Conservation (phyloP, 53 echinoderm and acorn worm species). For the Patiria pectinifera region DNA sequence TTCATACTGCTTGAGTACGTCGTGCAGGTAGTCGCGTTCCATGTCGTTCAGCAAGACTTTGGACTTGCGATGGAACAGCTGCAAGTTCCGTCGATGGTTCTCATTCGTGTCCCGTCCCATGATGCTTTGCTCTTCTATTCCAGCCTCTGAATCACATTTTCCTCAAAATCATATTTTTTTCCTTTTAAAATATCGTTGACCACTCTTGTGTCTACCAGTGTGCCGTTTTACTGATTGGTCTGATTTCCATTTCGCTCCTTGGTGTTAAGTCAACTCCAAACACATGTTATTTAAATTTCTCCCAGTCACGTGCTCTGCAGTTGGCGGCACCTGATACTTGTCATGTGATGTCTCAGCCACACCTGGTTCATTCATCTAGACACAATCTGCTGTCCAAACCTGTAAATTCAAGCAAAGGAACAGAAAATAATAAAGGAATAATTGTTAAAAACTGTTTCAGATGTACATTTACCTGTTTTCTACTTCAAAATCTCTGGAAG, state of each 20-base stretch:
- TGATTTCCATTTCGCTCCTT: background rate
- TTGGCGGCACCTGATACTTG: background rate
- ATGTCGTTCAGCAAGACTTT: conserved; percentile 79
- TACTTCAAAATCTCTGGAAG: too few species aligned
- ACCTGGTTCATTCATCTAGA: background rate
- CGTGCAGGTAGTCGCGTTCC: conserved; percentile 89
- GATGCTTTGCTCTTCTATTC: background rate
- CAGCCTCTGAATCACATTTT: background rate
- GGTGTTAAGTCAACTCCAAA: background rate
- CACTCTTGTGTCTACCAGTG: background rate
- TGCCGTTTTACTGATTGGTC: background rate
- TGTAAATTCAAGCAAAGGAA: background rate
- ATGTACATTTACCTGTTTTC: too few species aligned
- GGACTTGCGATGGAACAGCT: conserved; percentile 86
- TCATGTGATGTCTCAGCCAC: background rate
- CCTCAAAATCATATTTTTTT: conserved; percentile 10
- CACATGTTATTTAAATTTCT: background rate
- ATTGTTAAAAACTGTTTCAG: too few species aligned
- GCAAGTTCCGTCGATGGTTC: conserved; percentile 79
- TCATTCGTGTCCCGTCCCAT: conserved; percentile 56
- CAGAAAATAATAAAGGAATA: background rate
- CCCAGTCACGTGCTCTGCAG: background rate
- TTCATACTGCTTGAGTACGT: conserved; percentile 95
- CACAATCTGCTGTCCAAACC: background rate
- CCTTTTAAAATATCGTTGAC: background rate